phyloP scores from a whole-genome alignment of 1,140 invertebrate species.

The Octopus sinensis region DNA sequence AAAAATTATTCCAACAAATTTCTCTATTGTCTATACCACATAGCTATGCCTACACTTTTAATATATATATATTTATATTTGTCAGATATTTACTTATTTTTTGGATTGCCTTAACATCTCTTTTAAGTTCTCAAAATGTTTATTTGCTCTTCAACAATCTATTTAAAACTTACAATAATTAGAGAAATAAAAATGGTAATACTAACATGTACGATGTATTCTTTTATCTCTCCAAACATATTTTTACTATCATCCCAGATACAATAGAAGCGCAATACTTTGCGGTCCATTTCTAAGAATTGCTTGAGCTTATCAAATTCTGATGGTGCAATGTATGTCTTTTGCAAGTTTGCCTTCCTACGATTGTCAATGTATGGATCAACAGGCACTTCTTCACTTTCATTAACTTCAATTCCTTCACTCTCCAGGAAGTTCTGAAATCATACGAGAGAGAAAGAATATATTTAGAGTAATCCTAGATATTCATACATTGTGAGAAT shows the following conservation, averaged over 20 bases:
- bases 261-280: constrained; percentile 69
- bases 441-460: too few species aligned
- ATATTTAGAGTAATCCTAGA: too few species aligned
- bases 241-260: constrained; percentile 74
- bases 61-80: too few species aligned
- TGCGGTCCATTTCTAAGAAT: constrained; percentile 58
- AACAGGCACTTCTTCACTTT: constrained; percentile 68
- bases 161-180: too few species aligned
- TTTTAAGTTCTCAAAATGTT: too few species aligned
- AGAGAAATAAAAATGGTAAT: not conserved
- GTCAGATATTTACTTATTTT: too few species aligned
- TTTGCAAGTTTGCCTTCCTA: constrained; percentile 45
- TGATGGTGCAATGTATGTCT: constrained; percentile 51
- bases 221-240: constrained; percentile 67
- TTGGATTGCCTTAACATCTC: too few species aligned
- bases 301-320: constrained; percentile 56
- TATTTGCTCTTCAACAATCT: too few species aligned
- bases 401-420: constrained; percentile 75
- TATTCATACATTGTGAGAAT: too few species aligned
- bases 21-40: too few species aligned
- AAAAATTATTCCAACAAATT: too few species aligned
- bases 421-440: constrained; percentile 74
- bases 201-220: constrained; percentile 57
- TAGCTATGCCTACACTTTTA: too few species aligned
- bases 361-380: constrained; percentile 68